These are phyloP conservation scores for Cacoxenus indagator DNA, from an alignment of 2,888 invertebrate genomes.

Conservation along the genomic window DNA sequence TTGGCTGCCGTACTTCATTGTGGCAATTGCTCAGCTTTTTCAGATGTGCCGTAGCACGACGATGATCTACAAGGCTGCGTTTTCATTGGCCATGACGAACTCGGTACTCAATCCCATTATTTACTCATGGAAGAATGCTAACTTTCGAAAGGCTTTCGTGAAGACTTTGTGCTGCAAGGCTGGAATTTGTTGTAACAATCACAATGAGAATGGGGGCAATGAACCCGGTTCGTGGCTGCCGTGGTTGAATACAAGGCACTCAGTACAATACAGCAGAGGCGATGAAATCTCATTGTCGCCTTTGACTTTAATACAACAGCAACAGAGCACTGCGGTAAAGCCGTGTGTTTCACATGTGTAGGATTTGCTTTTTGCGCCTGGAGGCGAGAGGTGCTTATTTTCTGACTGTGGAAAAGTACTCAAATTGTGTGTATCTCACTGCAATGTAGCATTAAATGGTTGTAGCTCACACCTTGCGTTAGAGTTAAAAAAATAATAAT, in stretches of 20 bases:
- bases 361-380: too few relatives aligned
- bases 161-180: slow-evolving; percentile 78
- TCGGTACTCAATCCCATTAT: slow-evolving; percentile 86
- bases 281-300: neutral
- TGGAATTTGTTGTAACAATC: slow-evolving; percentile 67
- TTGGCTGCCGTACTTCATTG: slow-evolving; percentile 85
- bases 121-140: slow-evolving; percentile 88
- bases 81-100: slow-evolving; percentile 83
- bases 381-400: too few relatives aligned
- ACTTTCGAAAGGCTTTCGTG: slow-evolving; percentile 81
- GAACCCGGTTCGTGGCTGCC: too few relatives aligned
- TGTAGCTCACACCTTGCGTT: too few relatives aligned
- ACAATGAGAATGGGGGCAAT: neutral
- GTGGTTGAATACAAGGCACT: too few relatives aligned
- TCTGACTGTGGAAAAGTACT: slow-evolving; percentile 1
- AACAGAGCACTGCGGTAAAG: too few relatives aligned
- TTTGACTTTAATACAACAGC: slow-evolving; percentile 7
- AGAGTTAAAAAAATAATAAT: too few relatives aligned
- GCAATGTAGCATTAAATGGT: too few relatives aligned
- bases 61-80: slow-evolving; percentile 76
- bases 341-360: too few relatives aligned
- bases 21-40: slow-evolving; percentile 76
- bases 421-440: too few relatives aligned
- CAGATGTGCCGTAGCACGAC: slow-evolving; percentile 73
- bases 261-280: neutral